phyloP scores from a whole-genome alignment of 2,888 invertebrate species.

The Microctonus aethiopoides region DNA sequence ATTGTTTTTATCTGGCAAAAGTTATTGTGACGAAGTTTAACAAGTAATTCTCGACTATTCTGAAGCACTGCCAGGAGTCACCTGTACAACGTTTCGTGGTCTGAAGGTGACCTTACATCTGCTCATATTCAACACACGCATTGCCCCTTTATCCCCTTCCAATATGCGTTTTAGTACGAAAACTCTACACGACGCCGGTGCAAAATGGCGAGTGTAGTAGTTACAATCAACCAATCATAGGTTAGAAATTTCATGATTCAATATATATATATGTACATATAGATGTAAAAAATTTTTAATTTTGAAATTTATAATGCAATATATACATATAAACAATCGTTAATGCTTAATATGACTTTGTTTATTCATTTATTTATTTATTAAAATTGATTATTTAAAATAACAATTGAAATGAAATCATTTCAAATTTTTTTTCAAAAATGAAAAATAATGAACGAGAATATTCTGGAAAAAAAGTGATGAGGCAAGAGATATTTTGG shows the following conservation, averaged over 20 bases:
- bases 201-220: background rate
- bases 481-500: background rate
- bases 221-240: background rate
- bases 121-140: conserved; percentile 37
- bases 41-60: background rate
- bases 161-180: conserved; percentile 3
- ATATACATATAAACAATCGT: too few species aligned
- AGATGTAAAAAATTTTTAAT: too few species aligned
- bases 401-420: too few species aligned
- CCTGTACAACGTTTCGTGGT: conserved; percentile 51
- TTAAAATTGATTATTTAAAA: too few species aligned
- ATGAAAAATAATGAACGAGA: background rate
- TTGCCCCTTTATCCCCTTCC: conserved; percentile 24
- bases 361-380: too few species aligned
- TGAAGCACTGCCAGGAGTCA: conserved; percentile 48
- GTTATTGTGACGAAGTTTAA: background rate
- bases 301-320: too few species aligned
- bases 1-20: background rate
- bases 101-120: conserved; percentile 63
- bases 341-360: too few species aligned
- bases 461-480: background rate
- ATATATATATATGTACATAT: too few species aligned
- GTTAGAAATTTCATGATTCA: background rate
- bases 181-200: background rate
- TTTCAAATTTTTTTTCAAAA: background rate